Evolutionary conservation across 1,140 invertebrate genomes (phyloP).

Genomic region (Brachionus plicatilis): DNA sequence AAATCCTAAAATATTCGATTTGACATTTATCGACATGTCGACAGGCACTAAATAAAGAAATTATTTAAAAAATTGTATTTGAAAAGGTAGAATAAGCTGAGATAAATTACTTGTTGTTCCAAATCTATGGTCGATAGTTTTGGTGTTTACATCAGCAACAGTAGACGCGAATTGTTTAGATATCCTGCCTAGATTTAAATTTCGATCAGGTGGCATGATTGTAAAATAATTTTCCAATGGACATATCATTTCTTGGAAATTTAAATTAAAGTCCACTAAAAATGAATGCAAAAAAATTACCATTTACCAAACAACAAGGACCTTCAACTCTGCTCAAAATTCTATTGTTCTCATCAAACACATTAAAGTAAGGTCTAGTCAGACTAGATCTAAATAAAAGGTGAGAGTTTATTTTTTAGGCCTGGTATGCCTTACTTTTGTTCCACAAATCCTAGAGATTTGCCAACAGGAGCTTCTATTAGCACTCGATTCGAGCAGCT

Average conservation of each 20-base stretch:
- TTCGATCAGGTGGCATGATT: background rate
- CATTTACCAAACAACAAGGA: background rate
- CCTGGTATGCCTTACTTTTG: background rate
- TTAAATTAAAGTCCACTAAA: background rate
- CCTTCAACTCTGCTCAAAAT: background rate
- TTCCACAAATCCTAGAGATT: background rate
- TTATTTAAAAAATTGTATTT: background rate
- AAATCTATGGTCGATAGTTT: background rate
- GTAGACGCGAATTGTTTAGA: conserved; percentile 4
- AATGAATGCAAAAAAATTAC: background rate
- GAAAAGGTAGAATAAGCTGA: background rate
- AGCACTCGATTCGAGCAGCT: background rate
- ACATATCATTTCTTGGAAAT: background rate
- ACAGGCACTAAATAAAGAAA: background rate
- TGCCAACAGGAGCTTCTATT: background rate
- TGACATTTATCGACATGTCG: background rate
- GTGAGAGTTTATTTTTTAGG: background rate
- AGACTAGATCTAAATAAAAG: background rate
- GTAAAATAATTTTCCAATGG: conserved; percentile 15
- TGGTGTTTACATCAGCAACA: background rate
- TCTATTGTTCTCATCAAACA: background rate
- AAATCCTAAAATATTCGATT: background rate
- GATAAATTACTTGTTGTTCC: background rate
- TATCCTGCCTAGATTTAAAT: background rate
- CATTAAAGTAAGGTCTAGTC: background rate